These are phyloP conservation scores for Agriopis aurantiaria DNA, from an alignment of 2,888 invertebrate genomes.

Conservation along the genomic window DNA sequence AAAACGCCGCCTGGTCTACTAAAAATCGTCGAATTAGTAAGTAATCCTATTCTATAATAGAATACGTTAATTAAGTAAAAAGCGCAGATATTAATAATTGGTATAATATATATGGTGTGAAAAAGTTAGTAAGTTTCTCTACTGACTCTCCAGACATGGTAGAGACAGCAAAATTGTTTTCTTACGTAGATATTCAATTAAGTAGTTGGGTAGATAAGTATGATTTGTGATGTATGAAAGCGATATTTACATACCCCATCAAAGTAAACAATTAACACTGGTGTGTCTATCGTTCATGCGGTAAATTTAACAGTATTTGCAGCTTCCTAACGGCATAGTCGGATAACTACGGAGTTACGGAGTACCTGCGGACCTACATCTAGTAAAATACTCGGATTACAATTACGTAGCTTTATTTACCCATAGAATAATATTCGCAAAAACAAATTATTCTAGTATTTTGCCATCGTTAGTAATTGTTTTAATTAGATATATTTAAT, in stretches of 20 bases:
- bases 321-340: constrained; percentile 44
- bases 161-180: neutral
- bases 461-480: constrained; percentile 10
- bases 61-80: neutral
- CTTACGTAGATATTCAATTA: neutral
- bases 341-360: constrained; percentile 28
- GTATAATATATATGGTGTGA: neutral
- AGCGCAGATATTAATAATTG: neutral
- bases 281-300: constrained; percentile 40
- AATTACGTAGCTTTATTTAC: too few relatives aligned
- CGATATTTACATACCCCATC: constrained; percentile 4
- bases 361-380: constrained; percentile 15
- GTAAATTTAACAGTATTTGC: constrained; percentile 44
- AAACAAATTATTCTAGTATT: constrained; percentile 1
- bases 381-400: neutral
- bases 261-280: constrained; percentile 29
- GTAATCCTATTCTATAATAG: constrained; percentile 57
- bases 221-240: neutral
- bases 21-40: constrained; percentile 93
- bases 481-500: constrained; percentile 30
- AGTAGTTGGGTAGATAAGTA: neutral
- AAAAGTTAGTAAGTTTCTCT: neutral
- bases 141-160: neutral
- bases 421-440: too few relatives aligned
- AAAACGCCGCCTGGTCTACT: constrained; percentile 92